Base-by-base conservation (phyloP, 2,797 vertebrate genomes). In the Enoplosus armatus region DNA sequence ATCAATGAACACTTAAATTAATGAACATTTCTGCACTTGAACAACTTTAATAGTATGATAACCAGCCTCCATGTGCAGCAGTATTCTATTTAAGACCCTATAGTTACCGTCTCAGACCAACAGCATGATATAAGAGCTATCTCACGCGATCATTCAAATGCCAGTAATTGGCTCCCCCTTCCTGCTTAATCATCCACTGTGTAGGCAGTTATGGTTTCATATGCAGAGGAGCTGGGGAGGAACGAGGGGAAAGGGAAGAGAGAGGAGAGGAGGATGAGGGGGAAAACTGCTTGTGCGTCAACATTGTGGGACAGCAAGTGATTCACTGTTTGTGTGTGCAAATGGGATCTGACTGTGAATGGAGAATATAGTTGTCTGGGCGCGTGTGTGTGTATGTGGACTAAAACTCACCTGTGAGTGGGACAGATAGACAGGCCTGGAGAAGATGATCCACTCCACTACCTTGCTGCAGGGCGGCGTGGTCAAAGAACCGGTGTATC, bases 361-460 rank as follows among this genome's bases (percentile, higher is more conserved):
- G 82, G 73, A 82, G 75, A 84, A 88, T 74, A 74, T 75, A 74
- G 73, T 59, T 80, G 62, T 64, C n/a, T 55, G 24, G 75, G 79
- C 62, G 39, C 75, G 79, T 69, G 62, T 64, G 54, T 69, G 76
- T 71, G 78, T 79, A 71, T 54, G 67, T 54, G 62, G 45, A 79
- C 63, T 74, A 47, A n/a, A 53, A 91, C 90, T 0, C 88, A 99
- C 98, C 97, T 99, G 98, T 72, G 96, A 96, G 88, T 97, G 95
- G 79, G 98, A 99, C 89, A 99, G 96, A 92, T 96, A 97, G 72
- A 99, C 97, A 0, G 98, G 98, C 81, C 93, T 97, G 92, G 96
- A 96, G 91, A 99, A 98, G 88, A 99, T 92, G 31, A 99, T 98
- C 98, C 98, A 99, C 91, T 99, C 98, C 89, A 99, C 98, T 0